Evolutionary conservation across 2,113 vertebrate species (phyloP).

Genomic region (Bubo bubo): DNA sequence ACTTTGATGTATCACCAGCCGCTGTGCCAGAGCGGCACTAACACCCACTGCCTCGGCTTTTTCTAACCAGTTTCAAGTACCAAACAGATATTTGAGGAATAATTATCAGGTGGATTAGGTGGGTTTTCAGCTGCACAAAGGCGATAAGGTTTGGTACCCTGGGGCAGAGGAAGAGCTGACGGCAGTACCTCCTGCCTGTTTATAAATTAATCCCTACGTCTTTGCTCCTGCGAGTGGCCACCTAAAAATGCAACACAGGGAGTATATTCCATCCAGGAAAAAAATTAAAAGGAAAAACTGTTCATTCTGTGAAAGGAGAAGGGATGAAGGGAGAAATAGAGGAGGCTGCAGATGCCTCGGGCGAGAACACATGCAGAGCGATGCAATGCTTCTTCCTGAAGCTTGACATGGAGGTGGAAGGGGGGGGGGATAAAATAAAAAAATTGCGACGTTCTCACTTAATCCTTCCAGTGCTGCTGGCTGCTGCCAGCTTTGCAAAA

Average conservation of each 20-base stretch:
- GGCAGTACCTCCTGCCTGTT: accelerated
- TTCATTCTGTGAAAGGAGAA: neutral
- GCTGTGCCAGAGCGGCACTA: neutral
- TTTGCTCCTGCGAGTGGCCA: neutral
- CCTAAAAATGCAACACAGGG: neutral
- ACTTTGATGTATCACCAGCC: neutral
- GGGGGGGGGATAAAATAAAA: neutral
- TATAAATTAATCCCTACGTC: neutral
- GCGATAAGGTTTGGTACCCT: neutral
- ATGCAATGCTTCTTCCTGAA: neutral
- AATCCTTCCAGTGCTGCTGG: neutral
- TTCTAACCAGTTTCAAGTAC: neutral
- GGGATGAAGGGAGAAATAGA: neutral
- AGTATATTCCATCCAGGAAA: neutral
- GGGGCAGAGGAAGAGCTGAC: neutral
- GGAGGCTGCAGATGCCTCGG: neutral
- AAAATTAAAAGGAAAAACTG: neutral
- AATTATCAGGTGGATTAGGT: neutral
- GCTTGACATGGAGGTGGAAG: neutral
- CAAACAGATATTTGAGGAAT: neutral
- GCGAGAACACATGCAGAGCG: neutral
- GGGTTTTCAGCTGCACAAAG: neutral
- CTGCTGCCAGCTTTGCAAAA: neutral
- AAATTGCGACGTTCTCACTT: neutral
- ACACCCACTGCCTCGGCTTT: neutral